Conservation (phyloP, 2,113 vertebrate species). For the Bambusicola thoracicus region DNA sequence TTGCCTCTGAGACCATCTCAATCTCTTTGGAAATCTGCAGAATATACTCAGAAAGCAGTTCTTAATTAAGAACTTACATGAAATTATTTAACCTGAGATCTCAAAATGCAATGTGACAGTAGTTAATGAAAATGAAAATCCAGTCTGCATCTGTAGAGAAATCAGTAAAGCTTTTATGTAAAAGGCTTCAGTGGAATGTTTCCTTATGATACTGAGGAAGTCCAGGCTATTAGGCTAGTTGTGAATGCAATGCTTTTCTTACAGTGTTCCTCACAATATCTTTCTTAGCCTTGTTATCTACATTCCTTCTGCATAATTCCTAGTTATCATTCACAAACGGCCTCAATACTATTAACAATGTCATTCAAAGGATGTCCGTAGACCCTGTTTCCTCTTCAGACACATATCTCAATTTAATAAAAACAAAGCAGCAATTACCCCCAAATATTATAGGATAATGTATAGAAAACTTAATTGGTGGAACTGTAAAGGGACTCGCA, state of each 20-base stretch:
- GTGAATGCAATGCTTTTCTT: neutral
- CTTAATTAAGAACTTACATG: constrained; percentile 10
- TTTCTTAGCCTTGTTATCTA: neutral
- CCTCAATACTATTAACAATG: neutral
- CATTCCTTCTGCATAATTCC: neutral
- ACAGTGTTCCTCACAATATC: neutral
- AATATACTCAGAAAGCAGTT: neutral
- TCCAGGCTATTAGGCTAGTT: neutral
- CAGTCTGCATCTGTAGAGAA: neutral
- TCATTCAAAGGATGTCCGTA: neutral
- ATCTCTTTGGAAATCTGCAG: neutral
- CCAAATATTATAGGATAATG: neutral
- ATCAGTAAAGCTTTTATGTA: neutral
- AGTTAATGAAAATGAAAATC: constrained; percentile 16
- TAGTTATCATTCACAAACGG: neutral
- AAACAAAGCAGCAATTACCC: constrained; percentile 17
- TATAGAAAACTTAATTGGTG: neutral
- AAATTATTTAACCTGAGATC: constrained; percentile 4
- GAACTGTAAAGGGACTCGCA: constrained; percentile 25
- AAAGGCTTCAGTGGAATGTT: neutral
- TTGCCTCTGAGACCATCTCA: neutral
- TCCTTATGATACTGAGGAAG: neutral
- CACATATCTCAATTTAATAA: constrained; percentile 46
- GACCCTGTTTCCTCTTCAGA: constrained; percentile 40
- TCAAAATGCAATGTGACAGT: neutral